A percentile compares a stretch with the other conserved stretches of the same genome.
These are phyloP conservation scores for Leptocoma aspasia DNA, from an alignment of 2,113 vertebrate species.

Conservation along the genomic window DNA sequence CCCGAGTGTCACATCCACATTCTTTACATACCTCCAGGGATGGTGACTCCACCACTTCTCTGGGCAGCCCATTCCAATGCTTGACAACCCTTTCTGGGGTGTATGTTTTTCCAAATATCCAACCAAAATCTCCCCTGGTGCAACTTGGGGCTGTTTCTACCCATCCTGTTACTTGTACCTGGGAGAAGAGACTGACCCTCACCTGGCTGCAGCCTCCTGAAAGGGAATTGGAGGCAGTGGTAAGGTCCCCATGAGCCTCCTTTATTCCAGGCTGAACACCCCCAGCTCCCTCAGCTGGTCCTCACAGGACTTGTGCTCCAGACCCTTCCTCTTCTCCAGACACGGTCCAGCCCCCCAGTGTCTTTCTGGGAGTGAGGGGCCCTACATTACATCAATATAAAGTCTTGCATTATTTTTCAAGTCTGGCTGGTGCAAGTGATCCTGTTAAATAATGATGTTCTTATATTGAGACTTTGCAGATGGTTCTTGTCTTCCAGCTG, in stretches of 20 bases:
- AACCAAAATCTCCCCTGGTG: not conserved
- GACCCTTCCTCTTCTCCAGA: not conserved
- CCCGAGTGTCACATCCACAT: not conserved
- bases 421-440: not conserved
- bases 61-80: not conserved
- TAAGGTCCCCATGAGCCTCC: not conserved
- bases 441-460: not conserved
- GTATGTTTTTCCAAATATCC: not conserved
- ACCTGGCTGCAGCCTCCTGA: not conserved
- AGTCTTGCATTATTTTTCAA: not conserved
- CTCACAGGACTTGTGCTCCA: not conserved
- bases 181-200: not conserved
- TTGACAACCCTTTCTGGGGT: not conserved
- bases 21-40: not conserved
- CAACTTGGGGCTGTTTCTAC: not conserved
- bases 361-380: not conserved
- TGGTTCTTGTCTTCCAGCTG: not conserved
- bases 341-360: rapidly evolving
- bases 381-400: not conserved
- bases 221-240: not conserved
- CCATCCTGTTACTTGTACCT: not conserved
- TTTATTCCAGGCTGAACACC: not conserved
- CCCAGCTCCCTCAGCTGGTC: not conserved
- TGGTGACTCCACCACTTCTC: not conserved
- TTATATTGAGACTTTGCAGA: not conserved